Percentiles rank a stretch among this genome's conserved stretches.
Evolutionary conservation across 2,797 vertebrate species (phyloP).

Genomic region (Mycteria americana): DNA sequence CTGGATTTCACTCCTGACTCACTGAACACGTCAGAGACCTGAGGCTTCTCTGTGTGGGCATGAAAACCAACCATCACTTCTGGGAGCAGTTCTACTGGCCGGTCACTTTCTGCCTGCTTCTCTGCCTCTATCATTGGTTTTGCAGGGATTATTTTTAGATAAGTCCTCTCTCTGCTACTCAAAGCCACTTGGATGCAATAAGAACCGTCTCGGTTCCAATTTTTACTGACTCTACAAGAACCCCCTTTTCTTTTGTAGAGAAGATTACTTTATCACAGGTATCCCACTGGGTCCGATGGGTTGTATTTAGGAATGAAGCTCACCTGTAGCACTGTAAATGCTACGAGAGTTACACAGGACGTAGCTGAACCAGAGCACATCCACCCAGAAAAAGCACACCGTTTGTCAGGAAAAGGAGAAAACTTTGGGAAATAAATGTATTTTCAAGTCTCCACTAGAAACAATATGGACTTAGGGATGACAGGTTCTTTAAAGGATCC

Average conservation of each 20-base stretch:
- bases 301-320: neutral
- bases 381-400: neutral
- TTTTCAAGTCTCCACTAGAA: neutral
- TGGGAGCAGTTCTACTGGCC: neutral
- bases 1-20: too few relatives aligned
- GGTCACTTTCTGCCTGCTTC: neutral
- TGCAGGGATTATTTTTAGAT: neutral
- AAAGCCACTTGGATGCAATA: neutral
- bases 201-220: neutral
- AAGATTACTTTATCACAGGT: neutral
- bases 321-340: neutral
- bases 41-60: neutral
- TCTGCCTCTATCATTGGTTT: neutral
- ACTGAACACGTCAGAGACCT: neutral
- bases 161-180: neutral
- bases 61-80: accelerated
- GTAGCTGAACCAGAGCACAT: neutral
- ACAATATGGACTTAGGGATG: neutral
- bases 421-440: neutral
- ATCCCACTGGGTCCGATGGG: neutral
- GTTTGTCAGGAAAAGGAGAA: neutral
- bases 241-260: neutral
- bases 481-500: neutral
- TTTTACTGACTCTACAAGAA: neutral
- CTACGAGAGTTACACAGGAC: neutral